Evolutionary conservation across 2,113 vertebrate species (phyloP).

Genomic region (Tachuris rubrigastra): DNA sequence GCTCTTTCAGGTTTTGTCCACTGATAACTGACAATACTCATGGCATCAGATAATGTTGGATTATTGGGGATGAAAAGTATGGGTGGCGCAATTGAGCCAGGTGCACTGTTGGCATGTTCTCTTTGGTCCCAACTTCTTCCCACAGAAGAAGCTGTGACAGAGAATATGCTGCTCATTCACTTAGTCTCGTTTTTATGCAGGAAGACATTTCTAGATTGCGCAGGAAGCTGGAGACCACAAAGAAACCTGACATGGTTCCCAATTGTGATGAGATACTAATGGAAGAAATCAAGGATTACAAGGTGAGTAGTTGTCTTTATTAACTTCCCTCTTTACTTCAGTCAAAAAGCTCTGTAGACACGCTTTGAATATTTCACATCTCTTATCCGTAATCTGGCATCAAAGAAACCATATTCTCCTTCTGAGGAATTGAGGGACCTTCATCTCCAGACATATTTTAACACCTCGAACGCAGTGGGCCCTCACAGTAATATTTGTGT

Average conservation of each 20-base stretch:
- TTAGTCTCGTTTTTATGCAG: slow-evolving; percentile 55
- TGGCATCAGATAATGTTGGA: background rate
- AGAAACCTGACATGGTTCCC: slow-evolving; percentile 95
- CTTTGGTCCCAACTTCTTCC: background rate
- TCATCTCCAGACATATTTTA: background rate
- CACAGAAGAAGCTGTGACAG: background rate
- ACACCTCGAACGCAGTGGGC: background rate
- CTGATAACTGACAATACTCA: background rate
- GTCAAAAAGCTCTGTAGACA: background rate
- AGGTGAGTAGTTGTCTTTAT: slow-evolving; percentile 68
- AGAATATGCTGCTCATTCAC: background rate
- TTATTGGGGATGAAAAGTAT: background rate
- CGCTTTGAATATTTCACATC: background rate
- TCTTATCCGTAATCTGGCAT: background rate
- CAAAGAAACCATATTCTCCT: background rate
- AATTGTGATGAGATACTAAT: slow-evolving; percentile 97
- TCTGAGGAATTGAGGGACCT: background rate
- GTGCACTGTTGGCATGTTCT: background rate
- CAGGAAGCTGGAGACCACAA: slow-evolving; percentile 93
- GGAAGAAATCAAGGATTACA: slow-evolving; percentile 97
- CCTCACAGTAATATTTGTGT: background rate
- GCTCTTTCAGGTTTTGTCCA: background rate
- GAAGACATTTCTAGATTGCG: slow-evolving; percentile 95
- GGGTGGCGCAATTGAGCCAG: background rate
- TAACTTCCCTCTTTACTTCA: background rate